Conservation (phyloP, 2,113 vertebrate genomes). For the Lichenostomus cassidix region DNA sequence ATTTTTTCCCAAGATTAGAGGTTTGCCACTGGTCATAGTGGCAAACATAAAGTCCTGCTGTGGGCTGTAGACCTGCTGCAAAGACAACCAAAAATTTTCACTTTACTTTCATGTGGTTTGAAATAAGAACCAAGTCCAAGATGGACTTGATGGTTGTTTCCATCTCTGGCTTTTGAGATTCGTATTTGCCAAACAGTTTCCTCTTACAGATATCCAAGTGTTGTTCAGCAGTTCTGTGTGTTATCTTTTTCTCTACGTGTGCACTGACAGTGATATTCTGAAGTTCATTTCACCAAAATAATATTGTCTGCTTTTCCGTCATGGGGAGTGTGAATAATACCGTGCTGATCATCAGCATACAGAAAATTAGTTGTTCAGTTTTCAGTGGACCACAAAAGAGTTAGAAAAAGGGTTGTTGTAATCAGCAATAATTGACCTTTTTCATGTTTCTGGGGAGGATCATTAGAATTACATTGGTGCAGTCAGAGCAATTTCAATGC, state of each 20-base stretch:
- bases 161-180: neutral
- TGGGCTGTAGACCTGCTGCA: neutral
- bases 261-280: slow-evolving; percentile 3
- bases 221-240: slow-evolving; percentile 22
- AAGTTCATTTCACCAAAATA: neutral
- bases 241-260: slow-evolving; percentile 49
- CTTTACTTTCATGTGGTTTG: neutral
- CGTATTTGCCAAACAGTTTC: neutral
- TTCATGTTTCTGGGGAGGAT: neutral
- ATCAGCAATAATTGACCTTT: neutral
- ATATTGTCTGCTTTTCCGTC: neutral
- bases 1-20: neutral
- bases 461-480: neutral
- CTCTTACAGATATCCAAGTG: neutral
- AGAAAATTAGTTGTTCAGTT: neutral
- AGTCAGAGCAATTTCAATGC: neutral
- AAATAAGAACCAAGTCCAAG: neutral
- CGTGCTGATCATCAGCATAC: neutral
- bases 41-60: neutral
- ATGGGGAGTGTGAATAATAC: neutral
- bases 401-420: neutral
- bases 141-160: neutral
- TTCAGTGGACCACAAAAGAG: neutral
- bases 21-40: neutral
- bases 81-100: neutral